Conservation (phyloP, 2,888 invertebrate genomes). For the Sarcophaga rosellei region DNA sequence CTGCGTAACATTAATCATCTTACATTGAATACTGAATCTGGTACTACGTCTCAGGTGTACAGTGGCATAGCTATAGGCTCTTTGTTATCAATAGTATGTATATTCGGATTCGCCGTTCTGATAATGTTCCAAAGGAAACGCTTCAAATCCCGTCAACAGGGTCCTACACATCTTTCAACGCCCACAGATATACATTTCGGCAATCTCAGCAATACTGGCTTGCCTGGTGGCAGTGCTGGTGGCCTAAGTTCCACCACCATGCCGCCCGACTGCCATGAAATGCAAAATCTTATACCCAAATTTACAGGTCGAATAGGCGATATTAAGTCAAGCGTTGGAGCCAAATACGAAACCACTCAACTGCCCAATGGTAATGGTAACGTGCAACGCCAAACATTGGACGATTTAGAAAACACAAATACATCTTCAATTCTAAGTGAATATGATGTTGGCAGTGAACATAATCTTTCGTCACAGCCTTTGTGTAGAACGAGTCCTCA, state of each 20-base stretch:
- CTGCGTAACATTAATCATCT: slow-evolving; percentile 75
- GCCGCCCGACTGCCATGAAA: slow-evolving; percentile 80
- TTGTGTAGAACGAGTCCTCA: slow-evolving; percentile 73
- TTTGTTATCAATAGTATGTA: slow-evolving; percentile 77
- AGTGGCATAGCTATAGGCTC: slow-evolving; percentile 79
- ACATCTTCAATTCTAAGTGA: slow-evolving; percentile 58
- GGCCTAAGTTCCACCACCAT: slow-evolving; percentile 77
- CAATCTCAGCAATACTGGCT: slow-evolving; percentile 76
- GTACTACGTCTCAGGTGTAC: slow-evolving; percentile 75
- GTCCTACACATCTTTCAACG: slow-evolving; percentile 76
- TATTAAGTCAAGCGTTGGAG: slow-evolving; percentile 73
- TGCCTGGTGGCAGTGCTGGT: slow-evolving; percentile 78
- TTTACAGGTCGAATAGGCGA: slow-evolving; percentile 74
- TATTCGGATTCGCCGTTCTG: slow-evolving; percentile 77
- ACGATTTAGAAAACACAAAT: slow-evolving; percentile 55
- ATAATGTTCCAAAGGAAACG: slow-evolving; percentile 78
- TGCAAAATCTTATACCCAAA: slow-evolving; percentile 81
- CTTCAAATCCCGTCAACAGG: slow-evolving; percentile 77
- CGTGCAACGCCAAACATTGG: slow-evolving; percentile 33
- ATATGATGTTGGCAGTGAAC: slow-evolving; percentile 71
- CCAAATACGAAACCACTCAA: slow-evolving; percentile 75
- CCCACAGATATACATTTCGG: slow-evolving; percentile 79
- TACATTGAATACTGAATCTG: slow-evolving; percentile 71
- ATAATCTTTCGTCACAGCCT: slow-evolving; percentile 76
- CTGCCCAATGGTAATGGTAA: slow-evolving; percentile 76